phyloP scores from a whole-genome alignment of 92 coral and sea anemone genomes.

The Bergia puertoricense region DNA sequence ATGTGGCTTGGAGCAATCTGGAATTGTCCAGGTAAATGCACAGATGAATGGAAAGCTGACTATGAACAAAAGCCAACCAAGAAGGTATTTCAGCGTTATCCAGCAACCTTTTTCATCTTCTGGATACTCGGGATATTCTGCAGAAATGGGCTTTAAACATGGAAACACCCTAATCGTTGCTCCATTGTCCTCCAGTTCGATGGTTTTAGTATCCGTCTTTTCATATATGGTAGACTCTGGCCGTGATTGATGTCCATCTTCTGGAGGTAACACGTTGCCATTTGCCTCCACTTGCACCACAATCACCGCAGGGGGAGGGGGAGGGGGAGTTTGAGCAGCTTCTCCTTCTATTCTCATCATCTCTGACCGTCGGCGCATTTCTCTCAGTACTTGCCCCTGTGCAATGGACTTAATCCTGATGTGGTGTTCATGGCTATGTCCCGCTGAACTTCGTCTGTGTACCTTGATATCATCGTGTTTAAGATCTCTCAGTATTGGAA shows the following conservation, averaged over 20 bases:
- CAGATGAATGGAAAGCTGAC: constrained; percentile 92
- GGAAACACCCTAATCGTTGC: constrained; percentile 68
- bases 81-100: constrained; percentile 47
- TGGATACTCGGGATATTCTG: constrained; percentile 78
- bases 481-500: constrained; percentile 78
- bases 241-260: constrained; percentile 22
- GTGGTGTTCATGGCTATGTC: constrained; percentile 40
- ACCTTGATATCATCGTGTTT: constrained; percentile 82
- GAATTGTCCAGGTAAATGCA: constrained; percentile 95
- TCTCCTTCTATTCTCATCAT: constrained; percentile 25
- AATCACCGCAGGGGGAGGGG: constrained; percentile 39
- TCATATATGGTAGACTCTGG: constrained; percentile 48
- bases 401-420: constrained; percentile 96
- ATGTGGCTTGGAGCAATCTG: constrained; percentile 91
- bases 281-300: constrained; percentile 76
- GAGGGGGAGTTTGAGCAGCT: constrained; percentile 13
- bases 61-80: constrained; percentile 87
- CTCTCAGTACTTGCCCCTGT: constrained; percentile 80
- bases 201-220: constrained; percentile 30
- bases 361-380: constrained; percentile 78
- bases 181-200: constrained; percentile 49
- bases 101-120: constrained; percentile 59
- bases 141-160: constrained; percentile 81
- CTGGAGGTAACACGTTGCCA: constrained; percentile 59
- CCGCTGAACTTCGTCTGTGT: constrained; percentile 69